Evolutionary conservation across 2,888 invertebrate species (phyloP), one percentile per base, ranked within the genome.

Genomic region (Phania funesta): DNA sequence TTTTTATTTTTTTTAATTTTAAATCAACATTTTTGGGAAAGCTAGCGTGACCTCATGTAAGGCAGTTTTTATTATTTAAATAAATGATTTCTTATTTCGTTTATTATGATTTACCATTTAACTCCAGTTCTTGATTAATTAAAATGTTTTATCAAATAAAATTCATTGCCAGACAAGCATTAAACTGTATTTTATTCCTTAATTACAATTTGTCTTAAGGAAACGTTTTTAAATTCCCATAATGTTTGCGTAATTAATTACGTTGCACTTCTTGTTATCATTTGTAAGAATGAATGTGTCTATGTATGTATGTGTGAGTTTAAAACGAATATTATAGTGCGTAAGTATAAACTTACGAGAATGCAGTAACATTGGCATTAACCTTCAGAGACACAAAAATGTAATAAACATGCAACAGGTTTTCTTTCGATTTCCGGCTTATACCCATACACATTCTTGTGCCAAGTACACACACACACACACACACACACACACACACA

Each of bases 341-440:
- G 44, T 41, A 7, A 18, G 29, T 52, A 20, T 41, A 4, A 32
- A 4, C n/a, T n/a, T 20, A n/a, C 7, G 13, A 6, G 11, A 32
- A 29, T 64, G 50, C 32, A 62, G 64, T 74, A 78, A 41, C 78
- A 82, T 82, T 82, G 82, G 52, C 82, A 74, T 38, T 82, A 82
- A 78, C 82, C 82, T 82, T 82, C 52, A 65, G 32, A 24, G 32
- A 18, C n/a, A 44, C 2, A 20, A 32, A 26, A 26, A 11, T 46
- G 44, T 32, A 75, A 78, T 71, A 48, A 64, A 65, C 70, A 78
- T 78, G 82, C 78, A 78, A 78, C 82, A 82, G 74, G 82, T 82
- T 65, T 82, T 82, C 78, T 65, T 82, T 82, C 78, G 38, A 75
- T 78, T 82, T 82, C 82, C 82, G 82, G 78, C 78, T 29, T 74